Conservation (phyloP, 2,888 invertebrate species). For the Heliconius charithonia region DNA sequence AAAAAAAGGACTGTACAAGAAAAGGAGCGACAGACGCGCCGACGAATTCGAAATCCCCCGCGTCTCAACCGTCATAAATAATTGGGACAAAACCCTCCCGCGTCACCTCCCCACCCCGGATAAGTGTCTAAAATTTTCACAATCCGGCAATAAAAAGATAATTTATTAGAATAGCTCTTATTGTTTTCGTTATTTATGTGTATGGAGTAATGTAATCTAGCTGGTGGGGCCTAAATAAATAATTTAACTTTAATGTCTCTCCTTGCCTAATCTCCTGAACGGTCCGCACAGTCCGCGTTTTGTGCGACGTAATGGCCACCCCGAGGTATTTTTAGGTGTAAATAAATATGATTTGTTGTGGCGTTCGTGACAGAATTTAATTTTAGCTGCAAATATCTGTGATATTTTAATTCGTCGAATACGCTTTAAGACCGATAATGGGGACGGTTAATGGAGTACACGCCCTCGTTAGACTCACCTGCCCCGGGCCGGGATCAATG, state of each 20-base stretch:
- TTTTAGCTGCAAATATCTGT: constrained; percentile 76
- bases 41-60: constrained; percentile 78
- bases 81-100: constrained; percentile 80
- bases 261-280: constrained; percentile 82
- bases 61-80: constrained; percentile 83
- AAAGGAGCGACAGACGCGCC: constrained; percentile 71
- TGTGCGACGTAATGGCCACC: constrained; percentile 78
- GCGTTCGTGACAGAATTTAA: constrained; percentile 81
- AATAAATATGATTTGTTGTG: constrained; percentile 84
- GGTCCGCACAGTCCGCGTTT: constrained; percentile 73
- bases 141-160: constrained; percentile 85
- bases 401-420: constrained; percentile 73
- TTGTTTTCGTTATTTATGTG: constrained; percentile 84
- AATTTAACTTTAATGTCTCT: constrained; percentile 83
- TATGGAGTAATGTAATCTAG: constrained; percentile 84
- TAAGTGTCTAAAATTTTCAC: constrained; percentile 85
- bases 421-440: constrained; percentile 58
- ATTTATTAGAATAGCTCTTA: constrained; percentile 84
- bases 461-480: constrained; percentile 43
- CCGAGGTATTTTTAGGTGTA: constrained; percentile 83
- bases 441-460: constrained; percentile 44
- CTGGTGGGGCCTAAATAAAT: constrained; percentile 82
- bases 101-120: constrained; percentile 66
- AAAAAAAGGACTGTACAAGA: constrained; percentile 78
- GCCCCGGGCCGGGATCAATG: constrained; percentile 39